Percentiles rank a stretch among this genome's conserved stretches.
Evolutionary conservation across 1,140 invertebrate species (phyloP).

Genomic region (Dryas iulia): DNA sequence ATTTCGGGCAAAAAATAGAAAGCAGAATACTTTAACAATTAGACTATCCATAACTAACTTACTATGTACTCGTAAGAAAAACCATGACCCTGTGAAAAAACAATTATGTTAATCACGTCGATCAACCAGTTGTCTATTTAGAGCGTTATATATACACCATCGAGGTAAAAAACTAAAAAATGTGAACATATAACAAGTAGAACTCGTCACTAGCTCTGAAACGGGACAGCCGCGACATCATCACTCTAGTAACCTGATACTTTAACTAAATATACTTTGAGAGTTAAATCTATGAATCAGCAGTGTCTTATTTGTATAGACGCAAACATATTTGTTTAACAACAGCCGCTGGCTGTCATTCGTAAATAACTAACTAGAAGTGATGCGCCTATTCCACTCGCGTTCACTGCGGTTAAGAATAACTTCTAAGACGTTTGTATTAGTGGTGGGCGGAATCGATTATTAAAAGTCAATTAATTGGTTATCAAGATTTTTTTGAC

Average conservation of each 20-base stretch:
- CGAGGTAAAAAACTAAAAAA: background rate
- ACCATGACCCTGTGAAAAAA: no score
- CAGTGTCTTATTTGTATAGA: conserved; percentile 22
- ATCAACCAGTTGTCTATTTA: conserved; percentile 14
- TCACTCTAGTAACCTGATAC: conserved; percentile 22
- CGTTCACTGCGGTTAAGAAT: conserved; percentile 18
- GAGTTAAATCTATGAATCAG: conserved; percentile 37
- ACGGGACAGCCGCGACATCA: conserved; percentile 3
- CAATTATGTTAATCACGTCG: conserved; percentile 20
- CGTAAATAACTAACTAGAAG: conserved; percentile 19
- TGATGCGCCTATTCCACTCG: conserved; percentile 11
- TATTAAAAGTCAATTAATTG: no score
- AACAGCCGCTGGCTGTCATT: conserved; percentile 34
- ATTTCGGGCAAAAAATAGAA: no score
- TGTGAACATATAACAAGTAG: background rate
- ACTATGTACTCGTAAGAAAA: no score
- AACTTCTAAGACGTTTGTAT: conserved; percentile 27
- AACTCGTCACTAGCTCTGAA: background rate
- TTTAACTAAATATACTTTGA: conserved; percentile 26
- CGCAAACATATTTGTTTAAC: conserved; percentile 40
- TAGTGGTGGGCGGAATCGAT: no score
- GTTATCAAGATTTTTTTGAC: no score
- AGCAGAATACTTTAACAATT: no score
- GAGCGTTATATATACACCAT: background rate
- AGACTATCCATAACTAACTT: no score